These are phyloP conservation scores for Cervus canadensis DNA, from an alignment of 2,113 vertebrate genomes.

Conservation along the genomic window DNA sequence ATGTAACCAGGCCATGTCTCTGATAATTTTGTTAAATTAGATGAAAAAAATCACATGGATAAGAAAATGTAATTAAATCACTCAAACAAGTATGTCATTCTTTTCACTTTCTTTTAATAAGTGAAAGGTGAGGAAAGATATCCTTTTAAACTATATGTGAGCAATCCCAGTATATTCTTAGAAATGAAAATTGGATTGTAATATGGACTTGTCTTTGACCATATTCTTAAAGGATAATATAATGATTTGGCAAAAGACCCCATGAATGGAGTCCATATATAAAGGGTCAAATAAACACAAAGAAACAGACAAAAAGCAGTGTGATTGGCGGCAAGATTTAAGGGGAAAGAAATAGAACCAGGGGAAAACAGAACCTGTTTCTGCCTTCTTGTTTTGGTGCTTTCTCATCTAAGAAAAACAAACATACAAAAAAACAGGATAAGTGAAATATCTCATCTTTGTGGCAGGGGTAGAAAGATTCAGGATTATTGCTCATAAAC, in stretches of 20 bases:
- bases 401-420: not conserved
- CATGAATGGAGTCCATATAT: not conserved
- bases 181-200: conserved; percentile 19
- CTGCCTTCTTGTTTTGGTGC: not conserved
- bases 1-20: not conserved
- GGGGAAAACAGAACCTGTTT: not conserved
- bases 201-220: not conserved
- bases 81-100: conserved; percentile 12
- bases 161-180: not conserved
- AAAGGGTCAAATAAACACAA: not conserved
- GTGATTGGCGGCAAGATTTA: not conserved
- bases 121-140: conserved; percentile 25
- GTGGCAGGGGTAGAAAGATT: not conserved
- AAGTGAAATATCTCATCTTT: not conserved
- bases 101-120: conserved; percentile 25
- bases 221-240: conserved; percentile 27
- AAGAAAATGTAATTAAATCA: conserved; percentile 30
- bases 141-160: not conserved
- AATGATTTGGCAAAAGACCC: not conserved
- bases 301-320: not conserved
- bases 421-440: not conserved
- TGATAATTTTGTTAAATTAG: conserved; percentile 27
- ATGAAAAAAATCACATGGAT: not conserved
- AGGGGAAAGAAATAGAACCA: not conserved
- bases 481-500: not conserved